phyloP scores from a whole-genome alignment of 2,113 vertebrate species.

The Cyphomyrus plagiostoma region DNA sequence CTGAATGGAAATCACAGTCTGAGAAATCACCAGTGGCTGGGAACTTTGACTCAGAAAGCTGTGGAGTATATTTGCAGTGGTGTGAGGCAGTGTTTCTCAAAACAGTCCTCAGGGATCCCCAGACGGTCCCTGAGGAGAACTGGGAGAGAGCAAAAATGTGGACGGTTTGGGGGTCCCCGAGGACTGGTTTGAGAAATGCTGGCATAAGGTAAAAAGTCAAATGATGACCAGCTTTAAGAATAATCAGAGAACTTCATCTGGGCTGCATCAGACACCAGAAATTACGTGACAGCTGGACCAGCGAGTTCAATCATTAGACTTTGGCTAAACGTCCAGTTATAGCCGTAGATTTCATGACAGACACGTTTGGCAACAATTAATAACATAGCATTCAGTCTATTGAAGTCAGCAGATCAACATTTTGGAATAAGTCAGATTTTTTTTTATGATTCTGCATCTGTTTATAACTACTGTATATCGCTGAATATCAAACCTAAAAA shows the following conservation, averaged over 20 bases:
- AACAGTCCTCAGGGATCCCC: too few relatives aligned
- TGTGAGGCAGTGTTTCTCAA: too few relatives aligned
- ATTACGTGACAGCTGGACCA: neutral
- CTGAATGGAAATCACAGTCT: neutral
- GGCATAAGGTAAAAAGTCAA: neutral
- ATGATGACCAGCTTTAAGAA: neutral
- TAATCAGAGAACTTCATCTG: neutral
- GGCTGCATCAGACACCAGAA: neutral
- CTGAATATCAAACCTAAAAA: neutral
- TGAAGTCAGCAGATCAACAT: neutral
- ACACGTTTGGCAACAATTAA: neutral
- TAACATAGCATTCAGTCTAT: neutral
- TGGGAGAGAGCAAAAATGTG: neutral
- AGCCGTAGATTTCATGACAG: neutral
- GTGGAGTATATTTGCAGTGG: neutral
- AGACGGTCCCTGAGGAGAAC: neutral
- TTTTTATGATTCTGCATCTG: neutral
- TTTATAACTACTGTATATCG: neutral
- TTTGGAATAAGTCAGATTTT: neutral
- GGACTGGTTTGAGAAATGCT: neutral
- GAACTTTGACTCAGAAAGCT: neutral
- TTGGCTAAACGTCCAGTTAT: neutral
- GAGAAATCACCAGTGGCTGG: neutral
- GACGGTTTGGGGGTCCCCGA: too few relatives aligned
- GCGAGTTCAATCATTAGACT: neutral